These are phyloP conservation scores for Drosophila rhopaloa DNA, from an alignment of 1,140 invertebrate species.

Conservation along the genomic window DNA sequence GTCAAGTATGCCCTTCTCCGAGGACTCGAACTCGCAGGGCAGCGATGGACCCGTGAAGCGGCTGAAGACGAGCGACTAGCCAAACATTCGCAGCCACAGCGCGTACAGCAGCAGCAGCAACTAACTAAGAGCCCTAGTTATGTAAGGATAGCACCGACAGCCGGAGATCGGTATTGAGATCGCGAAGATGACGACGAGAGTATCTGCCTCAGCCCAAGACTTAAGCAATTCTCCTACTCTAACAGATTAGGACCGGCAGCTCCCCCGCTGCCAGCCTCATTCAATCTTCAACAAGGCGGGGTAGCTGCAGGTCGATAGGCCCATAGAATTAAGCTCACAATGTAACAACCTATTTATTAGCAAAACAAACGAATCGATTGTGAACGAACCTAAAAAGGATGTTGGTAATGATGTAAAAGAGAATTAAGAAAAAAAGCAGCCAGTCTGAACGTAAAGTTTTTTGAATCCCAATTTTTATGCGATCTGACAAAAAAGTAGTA, in stretches of 20 bases:
- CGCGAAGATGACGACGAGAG: constrained; percentile 20
- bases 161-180: background rate
- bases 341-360: constrained; percentile 56
- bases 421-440: background rate
- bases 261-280: background rate
- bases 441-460: constrained; percentile 13
- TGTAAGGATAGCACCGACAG: constrained; percentile 1
- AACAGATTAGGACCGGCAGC: constrained; percentile 8
- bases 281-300: background rate
- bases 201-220: constrained; percentile 70
- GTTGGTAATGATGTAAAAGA: background rate
- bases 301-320: constrained; percentile 22
- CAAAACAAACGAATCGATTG: constrained; percentile 15
- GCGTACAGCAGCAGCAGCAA: constrained; percentile 33
- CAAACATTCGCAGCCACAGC: constrained; percentile 34
- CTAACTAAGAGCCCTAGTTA: constrained; percentile 32
- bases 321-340: constrained; percentile 44
- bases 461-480: background rate
- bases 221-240: constrained; percentile 65
- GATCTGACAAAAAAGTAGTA: background rate
- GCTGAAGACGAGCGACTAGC: constrained; percentile 88
- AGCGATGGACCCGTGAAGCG: constrained; percentile 91
- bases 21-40: constrained; percentile 95
- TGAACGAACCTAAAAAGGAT: constrained; percentile 4
- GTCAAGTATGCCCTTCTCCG: constrained; percentile 93